Evolutionary conservation across 1,140 invertebrate genomes (phyloP), one percentile per base, ranked within the genome.

Genomic region (Antheraea pernyi): DNA sequence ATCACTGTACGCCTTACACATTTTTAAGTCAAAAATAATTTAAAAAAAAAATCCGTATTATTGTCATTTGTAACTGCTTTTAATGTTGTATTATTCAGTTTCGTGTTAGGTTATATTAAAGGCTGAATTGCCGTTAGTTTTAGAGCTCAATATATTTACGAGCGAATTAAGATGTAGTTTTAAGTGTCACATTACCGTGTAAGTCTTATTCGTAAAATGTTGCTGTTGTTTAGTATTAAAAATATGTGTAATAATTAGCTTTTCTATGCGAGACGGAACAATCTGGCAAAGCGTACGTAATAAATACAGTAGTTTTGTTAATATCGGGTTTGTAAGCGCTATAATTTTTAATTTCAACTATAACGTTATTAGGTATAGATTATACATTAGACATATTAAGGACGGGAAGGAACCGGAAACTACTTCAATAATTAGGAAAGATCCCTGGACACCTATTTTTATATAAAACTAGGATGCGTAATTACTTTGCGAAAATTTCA

Each of bases 121-220:
- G 46, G 46, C 16, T 53, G 9, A 13, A 16, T 53, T 16, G 46
- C 46, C 46, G 6, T 53, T 53, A 53, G 16, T 53, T 53, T n/a
- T 53, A 53, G 46, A 53, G 16, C 16, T n/a, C 46, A 13, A 53
- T 53, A 6, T 53, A n/a, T 16, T 53, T 53, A 53, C 16, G 46
- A 53, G 46, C 16, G 16, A 61, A 19, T 22, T 36, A 61, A 67
- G 22, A 30, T 19, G 69, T 69, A 37, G 75, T 68, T 65, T 68
- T 71, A 72, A 65, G 67, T 69, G 69, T 67, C 66, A 68, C 36
- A 61, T 61, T 30, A 61, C 7, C 65, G 68, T 65, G 58, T 75
- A 73, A 79, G 75, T 78, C 76, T 79, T 85, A 80, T 79, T 81
- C 75, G 69, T 78, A 78, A 76, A 80, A 80, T 74, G 69, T 81